These are phyloP conservation scores for Diphyllodes magnificus DNA, from an alignment of 2,113 vertebrate species.

Conservation along the genomic window DNA sequence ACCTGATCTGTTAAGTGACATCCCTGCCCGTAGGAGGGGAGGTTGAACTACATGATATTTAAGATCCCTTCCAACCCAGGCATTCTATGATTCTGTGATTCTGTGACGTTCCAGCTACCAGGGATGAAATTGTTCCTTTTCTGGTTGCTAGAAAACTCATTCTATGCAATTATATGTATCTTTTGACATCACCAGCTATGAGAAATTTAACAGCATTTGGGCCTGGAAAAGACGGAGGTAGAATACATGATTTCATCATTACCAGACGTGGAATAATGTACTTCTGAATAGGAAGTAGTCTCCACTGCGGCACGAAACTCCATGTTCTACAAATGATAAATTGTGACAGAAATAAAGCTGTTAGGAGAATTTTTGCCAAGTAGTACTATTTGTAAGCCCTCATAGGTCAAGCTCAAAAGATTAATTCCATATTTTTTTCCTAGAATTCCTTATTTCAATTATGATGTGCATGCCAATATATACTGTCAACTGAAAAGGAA, in stretches of 20 bases:
- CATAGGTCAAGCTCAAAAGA: neutral
- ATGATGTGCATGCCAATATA: neutral
- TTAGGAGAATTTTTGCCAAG: neutral
- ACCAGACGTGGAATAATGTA: neutral
- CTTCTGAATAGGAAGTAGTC: neutral
- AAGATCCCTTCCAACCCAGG: neutral
- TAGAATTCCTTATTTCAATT: neutral
- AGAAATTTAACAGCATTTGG: neutral
- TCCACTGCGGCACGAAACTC: neutral
- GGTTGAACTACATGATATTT: neutral
- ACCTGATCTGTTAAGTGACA: neutral
- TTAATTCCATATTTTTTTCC: constrained; percentile 6
- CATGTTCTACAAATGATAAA: neutral
- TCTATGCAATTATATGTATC: neutral
- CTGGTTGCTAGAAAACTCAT: neutral
- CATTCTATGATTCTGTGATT: neutral
- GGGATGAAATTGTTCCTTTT: neutral
- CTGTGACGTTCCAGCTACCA: neutral
- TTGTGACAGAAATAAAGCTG: neutral
- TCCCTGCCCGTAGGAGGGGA: neutral
- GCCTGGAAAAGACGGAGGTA: neutral
- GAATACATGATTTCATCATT: neutral
- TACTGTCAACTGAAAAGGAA: neutral
- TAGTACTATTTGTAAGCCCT: neutral
- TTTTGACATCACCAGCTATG: neutral